Evolutionary conservation across 2,113 vertebrate species (phyloP).

Genomic region (Megaceryle torquata): DNA sequence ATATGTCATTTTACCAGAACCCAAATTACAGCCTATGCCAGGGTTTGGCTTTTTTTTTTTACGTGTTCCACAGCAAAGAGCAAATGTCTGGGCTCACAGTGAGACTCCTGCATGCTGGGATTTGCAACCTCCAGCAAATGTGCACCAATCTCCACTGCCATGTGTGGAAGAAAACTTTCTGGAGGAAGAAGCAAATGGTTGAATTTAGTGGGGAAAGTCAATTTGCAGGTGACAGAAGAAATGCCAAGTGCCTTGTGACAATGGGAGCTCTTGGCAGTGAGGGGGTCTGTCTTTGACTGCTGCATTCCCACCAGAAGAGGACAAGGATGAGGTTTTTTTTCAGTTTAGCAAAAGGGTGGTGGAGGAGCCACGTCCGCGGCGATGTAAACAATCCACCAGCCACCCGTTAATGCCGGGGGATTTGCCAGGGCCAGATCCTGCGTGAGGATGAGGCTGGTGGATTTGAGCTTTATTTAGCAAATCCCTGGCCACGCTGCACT

Average conservation of each 20-base stretch:
- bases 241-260: rapidly evolving
- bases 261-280: rapidly evolving
- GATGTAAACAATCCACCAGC: background rate
- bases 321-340: background rate
- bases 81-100: too few species aligned
- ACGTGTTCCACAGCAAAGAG: background rate
- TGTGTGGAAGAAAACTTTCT: rapidly evolving
- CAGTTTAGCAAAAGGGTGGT: rapidly evolving
- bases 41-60: too few species aligned
- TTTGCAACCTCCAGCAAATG: background rate
- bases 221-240: background rate
- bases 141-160: rapidly evolving
- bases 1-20: rapidly evolving
- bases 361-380: background rate
- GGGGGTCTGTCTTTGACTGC: rapidly evolving
- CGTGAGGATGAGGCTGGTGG: background rate
- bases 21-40: rapidly evolving
- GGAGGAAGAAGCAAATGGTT: rapidly evolving
- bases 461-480: slow-evolving; percentile 72
- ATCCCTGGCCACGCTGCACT: background rate
- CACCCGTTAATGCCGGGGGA: background rate
- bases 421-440: background rate
- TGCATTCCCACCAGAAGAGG: background rate
- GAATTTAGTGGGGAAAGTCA: rapidly evolving
- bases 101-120: too few species aligned